phyloP scores from a whole-genome alignment of 2,888 invertebrate genomes.

The Conops quadrifasciatus region DNA sequence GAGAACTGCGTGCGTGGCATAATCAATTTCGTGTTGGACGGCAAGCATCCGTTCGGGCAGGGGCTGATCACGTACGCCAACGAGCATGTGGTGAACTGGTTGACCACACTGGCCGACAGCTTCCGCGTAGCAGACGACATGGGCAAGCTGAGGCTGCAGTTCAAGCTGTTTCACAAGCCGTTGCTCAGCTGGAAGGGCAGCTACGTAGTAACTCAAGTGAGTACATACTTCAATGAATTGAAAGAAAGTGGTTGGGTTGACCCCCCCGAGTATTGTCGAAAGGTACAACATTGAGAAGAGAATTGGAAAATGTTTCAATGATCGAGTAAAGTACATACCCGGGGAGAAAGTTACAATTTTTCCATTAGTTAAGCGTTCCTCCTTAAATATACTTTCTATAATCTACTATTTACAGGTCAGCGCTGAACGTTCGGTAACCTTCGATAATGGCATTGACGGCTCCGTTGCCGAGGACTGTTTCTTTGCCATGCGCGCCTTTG shows the following conservation, averaged over 20 bases:
- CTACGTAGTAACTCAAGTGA: constrained; percentile 94
- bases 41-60: constrained; percentile 95
- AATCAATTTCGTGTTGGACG: constrained; percentile 92
- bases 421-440: constrained; percentile 91
- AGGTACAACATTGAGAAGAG: no score
- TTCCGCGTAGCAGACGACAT: constrained; percentile 97
- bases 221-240: constrained; percentile 37
- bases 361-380: no score
- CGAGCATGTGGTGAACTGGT: constrained; percentile 95
- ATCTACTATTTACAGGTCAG: constrained; percentile 71
- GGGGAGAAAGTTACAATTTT: no score
- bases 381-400: constrained; percentile 5
- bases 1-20: constrained; percentile 90
- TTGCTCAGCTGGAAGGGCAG: constrained; percentile 98
- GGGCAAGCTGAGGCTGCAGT: constrained; percentile 94
- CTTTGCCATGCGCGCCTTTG: constrained; percentile 95
- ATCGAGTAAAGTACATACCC: no score
- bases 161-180: constrained; percentile 92
- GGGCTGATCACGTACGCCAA: constrained; percentile 96
- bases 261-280: neutral
- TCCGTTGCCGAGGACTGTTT: constrained; percentile 98
- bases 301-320: no score
- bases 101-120: constrained; percentile 94
- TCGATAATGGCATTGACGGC: constrained; percentile 95
- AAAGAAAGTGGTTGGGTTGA: no score